Base-by-base conservation (phyloP, 2,797 vertebrate species). In the Pelochelys cantorii region DNA sequence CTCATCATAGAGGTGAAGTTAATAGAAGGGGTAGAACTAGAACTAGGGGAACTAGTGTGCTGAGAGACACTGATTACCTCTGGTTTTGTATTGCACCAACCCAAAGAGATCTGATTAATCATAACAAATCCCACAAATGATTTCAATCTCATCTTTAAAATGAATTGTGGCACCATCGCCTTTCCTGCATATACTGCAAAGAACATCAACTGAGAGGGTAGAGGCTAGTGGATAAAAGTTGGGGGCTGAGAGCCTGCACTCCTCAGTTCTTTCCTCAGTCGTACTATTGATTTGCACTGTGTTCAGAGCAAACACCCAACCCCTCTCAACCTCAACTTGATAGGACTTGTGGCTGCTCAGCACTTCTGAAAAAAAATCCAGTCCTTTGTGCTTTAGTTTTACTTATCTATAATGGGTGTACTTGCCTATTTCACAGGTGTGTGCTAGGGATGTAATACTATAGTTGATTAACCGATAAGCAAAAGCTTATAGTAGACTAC, bases 141-240 rank as follows among this genome's bases (percentile, higher is more conserved):
- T 77, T 84, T 85, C 83, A 88, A 59, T 25, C 83, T 79, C 74
- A 22, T 22, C 42, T 60, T 57, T 90, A 65, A 85, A n/a, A 34
- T 52, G 23, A 65, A 94, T 29, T 14, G 34, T 48, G 75, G 29
- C 11, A 78, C 5, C 11, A 37, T n/a, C 60, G 84, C 79, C 52
- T 77, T n/a, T 88, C 79, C 87, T 56, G 34, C 85, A 48, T 86
- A 94, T 87, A 86, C 89, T 53, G 29, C 20, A 83, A 59, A 52
- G 60, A 83, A 60, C 60, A 54, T 83, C 54, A 34, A 31, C 78
- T 83, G 0, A 0, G 27, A 0, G 25, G 62, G 27, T 1, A 80
- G 11, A 14, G 60, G 29, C 3, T 37, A 22, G 13, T 42, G 37
- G 37, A 42, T 42, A 42, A 42, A 42, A 42, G 37, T 42, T 5